phyloP scores from a whole-genome alignment of 2,888 invertebrate genomes.

The Dasysyrphus albostriatus region DNA sequence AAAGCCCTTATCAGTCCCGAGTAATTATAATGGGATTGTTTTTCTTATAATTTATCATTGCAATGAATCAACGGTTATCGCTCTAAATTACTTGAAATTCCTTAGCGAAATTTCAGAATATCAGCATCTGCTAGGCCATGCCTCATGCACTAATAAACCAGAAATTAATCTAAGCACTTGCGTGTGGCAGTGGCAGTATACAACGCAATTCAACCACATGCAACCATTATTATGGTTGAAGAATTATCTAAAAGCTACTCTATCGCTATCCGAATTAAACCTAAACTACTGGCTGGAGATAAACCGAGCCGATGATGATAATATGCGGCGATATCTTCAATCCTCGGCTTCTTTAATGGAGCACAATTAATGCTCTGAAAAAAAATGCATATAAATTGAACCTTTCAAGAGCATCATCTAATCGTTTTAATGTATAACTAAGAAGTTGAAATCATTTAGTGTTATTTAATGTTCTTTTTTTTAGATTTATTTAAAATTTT shows the following conservation, averaged over 20 bases:
- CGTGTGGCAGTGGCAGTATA: not conserved
- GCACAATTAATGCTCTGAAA: constrained; percentile 45
- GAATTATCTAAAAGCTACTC: constrained; percentile 37
- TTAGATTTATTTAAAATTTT: constrained; percentile 16
- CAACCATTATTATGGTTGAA: constrained; percentile 21
- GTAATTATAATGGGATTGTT: constrained; percentile 2
- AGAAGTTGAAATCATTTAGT: constrained; percentile 32
- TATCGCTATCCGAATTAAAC: constrained; percentile 18
- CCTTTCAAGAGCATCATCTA: not conserved
- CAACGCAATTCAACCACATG: constrained; percentile 16
- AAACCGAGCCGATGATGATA: constrained; percentile 2
- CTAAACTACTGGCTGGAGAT: constrained; percentile 45
- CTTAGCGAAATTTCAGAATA: not conserved
- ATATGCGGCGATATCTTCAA: constrained; percentile 11
- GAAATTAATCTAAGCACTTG: constrained; percentile 15
- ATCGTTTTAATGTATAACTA: not conserved
- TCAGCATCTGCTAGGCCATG: not conserved
- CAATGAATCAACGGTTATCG: constrained; percentile 40
- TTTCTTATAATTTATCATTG: not conserved
- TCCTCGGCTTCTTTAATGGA: constrained; percentile 43
- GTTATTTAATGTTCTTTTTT: constrained; percentile 26
- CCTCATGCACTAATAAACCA: constrained; percentile 47
- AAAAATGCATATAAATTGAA: constrained; percentile 10
- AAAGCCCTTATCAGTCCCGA: constrained; percentile 43
- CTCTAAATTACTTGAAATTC: constrained; percentile 11